phyloP scores from a whole-genome alignment of 2,888 invertebrate genomes.

The Fabriciana adippe region DNA sequence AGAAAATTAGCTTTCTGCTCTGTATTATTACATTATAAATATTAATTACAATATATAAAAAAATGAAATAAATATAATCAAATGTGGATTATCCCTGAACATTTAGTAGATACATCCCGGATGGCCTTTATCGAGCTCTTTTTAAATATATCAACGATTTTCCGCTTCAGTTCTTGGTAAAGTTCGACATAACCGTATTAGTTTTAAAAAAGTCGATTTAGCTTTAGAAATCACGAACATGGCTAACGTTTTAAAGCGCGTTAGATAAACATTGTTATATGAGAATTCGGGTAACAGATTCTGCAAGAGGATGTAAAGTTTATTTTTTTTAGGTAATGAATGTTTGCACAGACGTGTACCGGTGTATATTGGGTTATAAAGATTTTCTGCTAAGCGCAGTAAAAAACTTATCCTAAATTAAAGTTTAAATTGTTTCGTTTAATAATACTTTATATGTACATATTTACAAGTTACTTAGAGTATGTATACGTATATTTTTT shows the following conservation, averaged over 20 bases:
- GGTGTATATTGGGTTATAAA: not conserved
- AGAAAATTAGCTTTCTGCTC: no score
- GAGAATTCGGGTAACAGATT: conserved; percentile 3
- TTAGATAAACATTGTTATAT: conserved; percentile 10
- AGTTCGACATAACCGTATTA: conserved; percentile 14
- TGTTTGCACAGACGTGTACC: conserved; percentile 7
- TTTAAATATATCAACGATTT: conserved; percentile 36
- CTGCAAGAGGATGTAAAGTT: conserved; percentile 7
- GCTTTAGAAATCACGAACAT: conserved; percentile 13
- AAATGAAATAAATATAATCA: no score
- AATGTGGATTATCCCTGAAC: not conserved
- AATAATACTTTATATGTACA: not conserved
- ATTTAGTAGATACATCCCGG: not conserved
- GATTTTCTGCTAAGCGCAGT: no score
- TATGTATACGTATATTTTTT: no score
- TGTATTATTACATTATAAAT: no score
- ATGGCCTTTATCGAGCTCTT: conserved; percentile 15
- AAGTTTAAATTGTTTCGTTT: not conserved
- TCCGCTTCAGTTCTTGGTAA: conserved; percentile 45
- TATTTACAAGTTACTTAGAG: no score
- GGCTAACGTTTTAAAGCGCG: not conserved
- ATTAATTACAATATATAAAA: no score
- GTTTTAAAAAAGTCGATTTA: conserved; percentile 12
- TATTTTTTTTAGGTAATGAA: conserved; percentile 10
- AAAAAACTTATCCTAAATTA: no score